These are phyloP conservation scores for Brevimyrus niger DNA, from an alignment of 2,113 vertebrate genomes.

Conservation along the genomic window DNA sequence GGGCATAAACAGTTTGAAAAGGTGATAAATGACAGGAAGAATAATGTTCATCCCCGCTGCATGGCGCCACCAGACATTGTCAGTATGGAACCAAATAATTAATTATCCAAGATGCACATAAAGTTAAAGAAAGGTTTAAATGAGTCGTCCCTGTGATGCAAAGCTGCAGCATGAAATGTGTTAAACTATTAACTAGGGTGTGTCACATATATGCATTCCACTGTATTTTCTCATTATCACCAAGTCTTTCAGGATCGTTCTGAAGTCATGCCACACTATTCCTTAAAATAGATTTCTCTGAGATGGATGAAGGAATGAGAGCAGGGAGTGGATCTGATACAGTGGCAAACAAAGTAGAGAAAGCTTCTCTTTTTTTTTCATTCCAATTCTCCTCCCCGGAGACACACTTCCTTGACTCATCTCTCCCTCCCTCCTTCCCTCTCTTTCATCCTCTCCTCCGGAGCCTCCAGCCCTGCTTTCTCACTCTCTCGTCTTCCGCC, in stretches of 20 bases:
- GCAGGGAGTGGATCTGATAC: background rate
- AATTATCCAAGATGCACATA: background rate
- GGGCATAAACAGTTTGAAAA: background rate
- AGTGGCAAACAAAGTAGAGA: background rate
- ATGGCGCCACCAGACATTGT: background rate
- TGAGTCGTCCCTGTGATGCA: background rate
- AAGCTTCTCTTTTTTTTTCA: background rate
- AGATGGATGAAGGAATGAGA: background rate
- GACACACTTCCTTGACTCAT: background rate
- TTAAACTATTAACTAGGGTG: background rate
- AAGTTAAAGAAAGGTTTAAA: background rate
- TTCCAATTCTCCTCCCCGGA: background rate
- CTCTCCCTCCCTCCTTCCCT: background rate
- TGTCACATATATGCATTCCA: background rate
- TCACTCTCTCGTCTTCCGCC: background rate
- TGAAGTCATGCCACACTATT: background rate
- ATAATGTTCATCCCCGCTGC: background rate
- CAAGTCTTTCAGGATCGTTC: background rate
- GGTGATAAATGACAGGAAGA: background rate
- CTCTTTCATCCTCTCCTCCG: background rate
- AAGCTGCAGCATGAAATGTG: background rate
- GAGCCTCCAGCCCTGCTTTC: background rate
- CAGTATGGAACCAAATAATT: background rate
- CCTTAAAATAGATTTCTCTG: constrained; percentile 6
- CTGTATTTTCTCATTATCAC: background rate